Percentiles rank a stretch among this genome's conserved stretches.
Evolutionary conservation across 2,888 invertebrate genomes (phyloP).

Genomic region (Drosophila neutralis): DNA sequence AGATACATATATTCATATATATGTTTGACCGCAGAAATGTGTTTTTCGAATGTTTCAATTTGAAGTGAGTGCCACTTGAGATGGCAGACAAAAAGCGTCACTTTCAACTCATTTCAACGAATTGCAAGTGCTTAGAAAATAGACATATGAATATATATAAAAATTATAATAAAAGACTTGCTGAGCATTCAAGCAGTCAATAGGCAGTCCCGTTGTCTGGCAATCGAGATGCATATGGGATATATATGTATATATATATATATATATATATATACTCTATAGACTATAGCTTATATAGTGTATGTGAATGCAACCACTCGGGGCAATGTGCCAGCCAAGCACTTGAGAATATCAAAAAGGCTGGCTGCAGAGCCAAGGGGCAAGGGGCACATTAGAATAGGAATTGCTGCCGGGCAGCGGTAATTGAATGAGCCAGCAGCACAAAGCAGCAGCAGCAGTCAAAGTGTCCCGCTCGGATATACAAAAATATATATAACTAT

Average conservation of each 20-base stretch:
- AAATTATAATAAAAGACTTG: slow-evolving; percentile 61
- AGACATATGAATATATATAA: slow-evolving; percentile 15
- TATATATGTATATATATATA: slow-evolving; percentile 1
- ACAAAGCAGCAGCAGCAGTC: slow-evolving; percentile 42
- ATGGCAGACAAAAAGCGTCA: slow-evolving; percentile 22
- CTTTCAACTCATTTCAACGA: slow-evolving; percentile 40
- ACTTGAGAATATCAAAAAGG: slow-evolving; percentile 67
- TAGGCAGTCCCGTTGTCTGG: slow-evolving; percentile 23
- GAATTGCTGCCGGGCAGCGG: slow-evolving; percentile 67
- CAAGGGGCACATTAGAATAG: slow-evolving; percentile 50
- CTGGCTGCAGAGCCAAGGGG: neutral
- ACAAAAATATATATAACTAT: slow-evolving; percentile 25
- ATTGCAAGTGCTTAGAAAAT: slow-evolving; percentile 32
- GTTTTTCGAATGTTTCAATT: slow-evolving; percentile 37
- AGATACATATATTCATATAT: no score
- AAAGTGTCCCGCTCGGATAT: slow-evolving; percentile 53
- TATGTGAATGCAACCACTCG: slow-evolving; percentile 29
- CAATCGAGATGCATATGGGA: slow-evolving; percentile 30
- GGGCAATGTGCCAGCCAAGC: slow-evolving; percentile 71
- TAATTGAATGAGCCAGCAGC: slow-evolving; percentile 71
- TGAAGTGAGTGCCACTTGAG: slow-evolving; percentile 39
- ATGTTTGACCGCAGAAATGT: slow-evolving; percentile 17
- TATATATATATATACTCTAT: neutral
- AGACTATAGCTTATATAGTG: neutral
- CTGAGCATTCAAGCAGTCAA: slow-evolving; percentile 36